Conservation (phyloP, 2,113 vertebrate genomes). For the Emydocephalus ijimae region DNA sequence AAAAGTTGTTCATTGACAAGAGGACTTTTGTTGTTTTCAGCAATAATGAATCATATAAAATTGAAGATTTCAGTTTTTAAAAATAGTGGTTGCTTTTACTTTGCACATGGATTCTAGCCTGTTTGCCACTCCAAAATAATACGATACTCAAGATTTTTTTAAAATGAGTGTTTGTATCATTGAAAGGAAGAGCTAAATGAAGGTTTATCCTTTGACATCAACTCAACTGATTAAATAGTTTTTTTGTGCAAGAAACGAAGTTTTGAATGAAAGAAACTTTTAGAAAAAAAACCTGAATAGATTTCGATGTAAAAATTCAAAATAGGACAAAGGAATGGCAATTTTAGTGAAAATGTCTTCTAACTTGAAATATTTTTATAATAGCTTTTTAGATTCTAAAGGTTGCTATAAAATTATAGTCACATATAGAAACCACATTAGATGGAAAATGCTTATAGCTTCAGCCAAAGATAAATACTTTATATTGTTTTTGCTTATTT, state of each 20-base stretch:
- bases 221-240: not conserved
- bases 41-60: not conserved
- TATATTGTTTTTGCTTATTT: not conserved
- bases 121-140: not conserved
- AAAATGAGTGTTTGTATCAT: not conserved
- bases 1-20: not conserved
- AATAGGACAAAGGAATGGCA: not conserved
- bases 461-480: not conserved
- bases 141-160: not conserved
- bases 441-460: not conserved
- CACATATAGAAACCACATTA: not conserved
- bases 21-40: not conserved
- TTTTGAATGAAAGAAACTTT: not conserved
- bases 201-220: not conserved
- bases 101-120: not conserved
- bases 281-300: not conserved
- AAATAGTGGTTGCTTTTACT: not conserved
- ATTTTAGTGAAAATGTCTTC: not conserved
- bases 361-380: not conserved
- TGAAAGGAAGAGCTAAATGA: not conserved
- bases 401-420: not conserved
- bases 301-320: not conserved
- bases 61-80: not conserved
- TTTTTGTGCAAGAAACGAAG: not conserved
- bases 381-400: not conserved